Percentiles rank a stretch among this genome's conserved stretches.
phyloP scores from a whole-genome alignment of 1,140 invertebrate species.

The Drosophila rhopaloa region DNA sequence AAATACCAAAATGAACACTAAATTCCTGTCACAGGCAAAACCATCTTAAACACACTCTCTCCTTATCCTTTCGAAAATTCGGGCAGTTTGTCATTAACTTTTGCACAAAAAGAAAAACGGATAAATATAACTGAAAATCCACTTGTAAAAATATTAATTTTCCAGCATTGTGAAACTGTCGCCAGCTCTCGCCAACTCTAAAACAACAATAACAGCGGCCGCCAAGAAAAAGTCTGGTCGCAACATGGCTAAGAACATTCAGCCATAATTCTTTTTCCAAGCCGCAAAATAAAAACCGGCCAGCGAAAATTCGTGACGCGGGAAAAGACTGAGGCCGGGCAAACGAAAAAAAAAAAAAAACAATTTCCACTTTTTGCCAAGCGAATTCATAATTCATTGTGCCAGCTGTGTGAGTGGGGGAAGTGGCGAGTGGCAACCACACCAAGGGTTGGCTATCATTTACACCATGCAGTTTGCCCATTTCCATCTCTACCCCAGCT shows the following conservation, averaged over 20 bases:
- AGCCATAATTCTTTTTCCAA: constrained; percentile 59
- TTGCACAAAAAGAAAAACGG: constrained; percentile 24
- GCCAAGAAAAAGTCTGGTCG: constrained; percentile 14
- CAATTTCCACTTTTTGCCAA: constrained; percentile 42
- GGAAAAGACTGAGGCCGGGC: constrained; percentile 4
- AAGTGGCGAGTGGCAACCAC: constrained; percentile 20
- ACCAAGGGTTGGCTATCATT: constrained; percentile 58
- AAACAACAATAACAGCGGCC: constrained; percentile 13
- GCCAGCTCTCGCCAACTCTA: constrained; percentile 25
- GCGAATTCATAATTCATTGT: constrained; percentile 64
- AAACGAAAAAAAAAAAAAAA: constrained; percentile 9
- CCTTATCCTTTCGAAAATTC: constrained; percentile 3
- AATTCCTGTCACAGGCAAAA: constrained; percentile 55
- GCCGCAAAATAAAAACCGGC: constrained; percentile 57
- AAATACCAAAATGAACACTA: constrained; percentile 19
- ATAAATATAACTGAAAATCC: constrained; percentile 48
- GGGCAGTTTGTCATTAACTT: constrained; percentile 57
- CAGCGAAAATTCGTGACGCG: background rate
- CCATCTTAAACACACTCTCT: constrained; percentile 1
- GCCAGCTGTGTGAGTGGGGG: constrained; percentile 27
- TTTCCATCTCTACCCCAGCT: constrained; percentile 40
- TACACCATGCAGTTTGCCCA: constrained; percentile 56
- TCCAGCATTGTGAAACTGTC: constrained; percentile 58
- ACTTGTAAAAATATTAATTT: constrained; percentile 66
- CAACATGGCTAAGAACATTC: constrained; percentile 61